A percentile compares a stretch with the other conserved stretches of the same genome.
Evolutionary conservation across 2,113 vertebrate genomes (phyloP).

Genomic region (Neotoma lepida): DNA sequence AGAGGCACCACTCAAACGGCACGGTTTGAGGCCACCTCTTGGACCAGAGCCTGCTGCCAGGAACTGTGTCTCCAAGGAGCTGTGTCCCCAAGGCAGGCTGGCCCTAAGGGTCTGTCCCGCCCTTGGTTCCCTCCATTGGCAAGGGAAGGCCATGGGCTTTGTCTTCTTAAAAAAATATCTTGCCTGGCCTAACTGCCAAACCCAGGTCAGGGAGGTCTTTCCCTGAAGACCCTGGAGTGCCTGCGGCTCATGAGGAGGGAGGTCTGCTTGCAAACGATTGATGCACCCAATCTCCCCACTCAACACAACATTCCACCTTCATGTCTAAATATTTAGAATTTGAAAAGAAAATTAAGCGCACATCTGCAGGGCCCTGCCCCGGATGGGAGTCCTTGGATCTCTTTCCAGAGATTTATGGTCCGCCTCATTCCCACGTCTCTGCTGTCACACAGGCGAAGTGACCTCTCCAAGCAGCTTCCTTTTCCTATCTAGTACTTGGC

Average conservation of each 20-base stretch:
- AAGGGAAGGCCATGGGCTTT: not conserved
- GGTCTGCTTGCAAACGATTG: not conserved
- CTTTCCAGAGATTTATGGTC: not conserved
- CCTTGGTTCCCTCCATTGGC: not conserved
- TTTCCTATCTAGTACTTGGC: not conserved
- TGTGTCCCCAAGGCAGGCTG: not conserved
- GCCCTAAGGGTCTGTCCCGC: not conserved
- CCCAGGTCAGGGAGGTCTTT: conserved; percentile 28
- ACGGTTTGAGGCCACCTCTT: fast-evolving
- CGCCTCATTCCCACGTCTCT: conserved; percentile 67
- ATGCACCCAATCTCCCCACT: conserved; percentile 15
- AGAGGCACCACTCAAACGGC: fast-evolving
- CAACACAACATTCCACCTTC: conserved; percentile 59
- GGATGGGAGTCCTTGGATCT: conserved; percentile 58
- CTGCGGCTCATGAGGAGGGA: not conserved
- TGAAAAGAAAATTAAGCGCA: conserved; percentile 30
- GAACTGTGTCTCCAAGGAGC: not conserved
- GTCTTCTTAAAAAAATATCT: not conserved
- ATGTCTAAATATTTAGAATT: conserved; percentile 12
- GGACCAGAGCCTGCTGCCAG: not conserved
- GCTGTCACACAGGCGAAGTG: conserved; percentile 35
- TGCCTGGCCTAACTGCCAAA: not conserved
- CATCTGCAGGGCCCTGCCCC: conserved; percentile 56
- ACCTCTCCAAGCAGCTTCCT: conserved; percentile 41
- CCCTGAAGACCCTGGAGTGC: not conserved